phyloP scores from a whole-genome alignment of 1,140 invertebrate genomes.

The Atta cephalotes region DNA sequence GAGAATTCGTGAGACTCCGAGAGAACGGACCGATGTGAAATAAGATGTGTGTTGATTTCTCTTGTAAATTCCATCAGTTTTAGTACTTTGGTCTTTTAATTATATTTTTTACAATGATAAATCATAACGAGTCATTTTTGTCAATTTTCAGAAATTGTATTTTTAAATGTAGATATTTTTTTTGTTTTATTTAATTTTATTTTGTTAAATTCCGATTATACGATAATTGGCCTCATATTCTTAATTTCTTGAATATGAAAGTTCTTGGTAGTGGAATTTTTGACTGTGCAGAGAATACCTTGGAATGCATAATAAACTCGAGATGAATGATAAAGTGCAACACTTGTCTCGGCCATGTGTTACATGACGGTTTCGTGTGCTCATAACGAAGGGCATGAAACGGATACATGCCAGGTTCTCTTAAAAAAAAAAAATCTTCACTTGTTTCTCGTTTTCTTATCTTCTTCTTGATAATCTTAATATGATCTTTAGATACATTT shows the following conservation, averaged over 20 bases:
- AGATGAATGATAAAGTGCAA: conserved; percentile 54
- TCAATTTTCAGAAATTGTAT: not conserved
- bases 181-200: not conserved
- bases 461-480: conserved; percentile 10
- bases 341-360: conserved; percentile 66
- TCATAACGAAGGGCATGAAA: conserved; percentile 52
- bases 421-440: conserved; percentile 1
- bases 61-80: conserved; percentile 38
- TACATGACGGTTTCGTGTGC: conserved; percentile 40
- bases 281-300: not conserved
- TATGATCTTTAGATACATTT: not conserved
- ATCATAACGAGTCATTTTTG: not conserved
- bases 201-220: not conserved
- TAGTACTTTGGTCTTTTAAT: not conserved
- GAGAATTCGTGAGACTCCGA: conserved; percentile 40
- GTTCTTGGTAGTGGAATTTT: not conserved
- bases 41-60: conserved; percentile 30
- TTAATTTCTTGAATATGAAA: not conserved
- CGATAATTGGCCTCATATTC: not conserved
- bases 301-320: conserved; percentile 57
- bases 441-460: conserved; percentile 23
- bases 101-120: not conserved
- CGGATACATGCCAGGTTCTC: conserved; percentile 30
- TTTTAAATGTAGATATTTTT: not conserved
- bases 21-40: conserved; percentile 51